Evolutionary conservation across 2,888 invertebrate genomes (phyloP).

Genomic region (Perdita meconis): DNA sequence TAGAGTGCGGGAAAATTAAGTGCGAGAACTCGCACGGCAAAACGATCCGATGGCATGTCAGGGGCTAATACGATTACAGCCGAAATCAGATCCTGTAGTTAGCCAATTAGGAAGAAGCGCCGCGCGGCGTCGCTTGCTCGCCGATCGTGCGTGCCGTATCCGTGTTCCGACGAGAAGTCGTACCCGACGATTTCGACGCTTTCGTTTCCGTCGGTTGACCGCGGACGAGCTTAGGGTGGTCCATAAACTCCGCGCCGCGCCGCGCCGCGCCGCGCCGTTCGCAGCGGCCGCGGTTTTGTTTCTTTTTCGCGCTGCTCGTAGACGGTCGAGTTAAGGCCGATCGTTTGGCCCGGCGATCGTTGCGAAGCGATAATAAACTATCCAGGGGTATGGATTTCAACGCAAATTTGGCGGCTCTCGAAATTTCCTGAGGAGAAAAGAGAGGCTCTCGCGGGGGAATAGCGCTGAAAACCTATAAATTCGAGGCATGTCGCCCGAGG

Average conservation of each 20-base stretch:
- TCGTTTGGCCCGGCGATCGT: constrained; percentile 51
- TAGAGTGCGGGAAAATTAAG: constrained; percentile 61
- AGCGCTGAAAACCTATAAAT: constrained; percentile 69
- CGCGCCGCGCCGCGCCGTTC: too few species aligned
- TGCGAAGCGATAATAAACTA: constrained; percentile 56
- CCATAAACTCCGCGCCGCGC: constrained; percentile 46
- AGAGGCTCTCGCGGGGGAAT: constrained; percentile 40
- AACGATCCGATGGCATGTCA: constrained; percentile 76
- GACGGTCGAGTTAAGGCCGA: constrained; percentile 44
- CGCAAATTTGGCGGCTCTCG: constrained; percentile 55
- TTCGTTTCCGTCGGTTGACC: not conserved
- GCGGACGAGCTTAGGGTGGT: constrained; percentile 15
- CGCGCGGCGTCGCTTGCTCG: constrained; percentile 62
- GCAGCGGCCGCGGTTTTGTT: not conserved
- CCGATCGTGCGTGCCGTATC: constrained; percentile 64
- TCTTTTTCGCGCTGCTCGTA: constrained; percentile 17
- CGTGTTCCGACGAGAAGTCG: constrained; percentile 22
- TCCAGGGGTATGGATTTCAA: constrained; percentile 58
- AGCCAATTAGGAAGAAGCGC: constrained; percentile 78
- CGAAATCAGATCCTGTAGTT: constrained; percentile 80
- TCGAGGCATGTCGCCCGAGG: constrained; percentile 65
- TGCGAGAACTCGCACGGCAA: constrained; percentile 72
- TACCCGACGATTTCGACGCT: not conserved
- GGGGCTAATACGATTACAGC: constrained; percentile 78
- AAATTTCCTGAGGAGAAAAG: constrained; percentile 35